phyloP scores from a whole-genome alignment of 2,113 vertebrate genomes.

The Gulo gulo region DNA sequence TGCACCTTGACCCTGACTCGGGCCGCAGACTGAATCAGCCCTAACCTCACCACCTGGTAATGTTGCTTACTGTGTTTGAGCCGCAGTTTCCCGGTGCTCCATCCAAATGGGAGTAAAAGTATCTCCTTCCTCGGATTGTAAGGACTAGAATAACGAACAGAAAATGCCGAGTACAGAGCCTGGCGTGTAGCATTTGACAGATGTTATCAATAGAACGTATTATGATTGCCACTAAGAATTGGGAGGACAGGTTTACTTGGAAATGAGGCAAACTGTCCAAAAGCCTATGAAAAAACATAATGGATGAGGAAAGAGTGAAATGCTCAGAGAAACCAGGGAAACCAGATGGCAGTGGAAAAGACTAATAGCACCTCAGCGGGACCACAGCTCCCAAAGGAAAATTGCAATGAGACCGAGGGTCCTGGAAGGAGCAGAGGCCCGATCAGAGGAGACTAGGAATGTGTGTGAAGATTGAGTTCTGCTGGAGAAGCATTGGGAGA shows the following conservation, averaged over 20 bases:
- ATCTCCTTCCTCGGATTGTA: neutral
- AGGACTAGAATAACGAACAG: neutral
- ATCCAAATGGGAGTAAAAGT: neutral
- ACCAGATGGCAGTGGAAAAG: neutral
- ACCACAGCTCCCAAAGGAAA: neutral
- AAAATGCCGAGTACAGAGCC: neutral
- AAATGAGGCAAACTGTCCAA: neutral
- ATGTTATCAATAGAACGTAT: neutral
- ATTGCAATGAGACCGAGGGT: rapidly evolving
- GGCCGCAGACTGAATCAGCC: neutral
- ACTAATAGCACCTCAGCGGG: neutral
- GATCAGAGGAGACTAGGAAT: neutral
- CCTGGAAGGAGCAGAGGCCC: neutral
- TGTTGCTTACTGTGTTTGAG: neutral
- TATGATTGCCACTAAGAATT: neutral
- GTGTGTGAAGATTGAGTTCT: neutral
- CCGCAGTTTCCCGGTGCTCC: neutral
- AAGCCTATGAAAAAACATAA: neutral
- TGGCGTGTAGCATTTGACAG: neutral
- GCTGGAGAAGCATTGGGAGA: neutral
- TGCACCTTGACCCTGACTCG: neutral
- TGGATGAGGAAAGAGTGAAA: neutral
- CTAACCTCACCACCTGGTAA: neutral
- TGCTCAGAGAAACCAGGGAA: neutral
- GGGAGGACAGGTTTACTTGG: neutral